A percentile compares a stretch with the other conserved stretches of the same genome.
These are phyloP conservation scores for Varanus komodoensis DNA, from an alignment of 2,113 vertebrate genomes.

Conservation along the genomic window DNA sequence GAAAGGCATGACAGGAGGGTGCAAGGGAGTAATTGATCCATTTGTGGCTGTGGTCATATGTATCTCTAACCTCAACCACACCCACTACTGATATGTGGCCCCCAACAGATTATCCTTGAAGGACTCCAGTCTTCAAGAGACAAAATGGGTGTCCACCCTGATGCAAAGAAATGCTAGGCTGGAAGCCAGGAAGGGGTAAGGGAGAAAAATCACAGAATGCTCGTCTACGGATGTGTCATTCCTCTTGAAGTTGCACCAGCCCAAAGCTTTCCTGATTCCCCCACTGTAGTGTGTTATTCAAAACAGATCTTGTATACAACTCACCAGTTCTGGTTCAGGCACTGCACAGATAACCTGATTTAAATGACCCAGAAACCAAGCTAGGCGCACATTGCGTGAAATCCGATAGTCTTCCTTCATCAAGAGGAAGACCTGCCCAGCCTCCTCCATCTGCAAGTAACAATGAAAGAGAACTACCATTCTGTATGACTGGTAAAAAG, in stretches of 20 bases:
- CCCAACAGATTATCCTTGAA: too few species aligned
- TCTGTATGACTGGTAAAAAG: neutral
- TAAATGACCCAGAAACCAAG: slow-evolving; percentile 94
- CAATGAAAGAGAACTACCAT: neutral
- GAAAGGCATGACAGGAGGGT: too few species aligned
- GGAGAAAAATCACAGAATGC: neutral
- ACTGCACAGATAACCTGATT: slow-evolving; percentile 90
- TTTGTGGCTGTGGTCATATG: too few species aligned
- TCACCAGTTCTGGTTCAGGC: slow-evolving; percentile 87
- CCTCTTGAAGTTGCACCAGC: neutral
- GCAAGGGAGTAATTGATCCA: too few species aligned
- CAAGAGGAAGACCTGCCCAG: slow-evolving; percentile 93
- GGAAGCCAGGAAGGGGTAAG: accelerated
- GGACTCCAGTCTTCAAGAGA: too few species aligned
- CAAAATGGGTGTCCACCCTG: too few species aligned
- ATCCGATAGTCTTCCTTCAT: slow-evolving; percentile 98
- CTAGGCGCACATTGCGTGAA: slow-evolving; percentile 95
- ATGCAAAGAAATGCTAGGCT: neutral
- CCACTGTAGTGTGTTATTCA: neutral
- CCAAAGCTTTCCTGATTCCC: neutral
- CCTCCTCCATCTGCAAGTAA: slow-evolving; percentile 91
- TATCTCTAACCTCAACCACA: too few species aligned
- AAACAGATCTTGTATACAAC: slow-evolving; percentile 31
- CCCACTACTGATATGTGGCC: too few species aligned
- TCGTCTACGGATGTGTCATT: too few species aligned